Evolutionary conservation across 2,888 invertebrate species (phyloP), one percentile per base, ranked within the genome.

Genomic region (Andrena minutula): DNA sequence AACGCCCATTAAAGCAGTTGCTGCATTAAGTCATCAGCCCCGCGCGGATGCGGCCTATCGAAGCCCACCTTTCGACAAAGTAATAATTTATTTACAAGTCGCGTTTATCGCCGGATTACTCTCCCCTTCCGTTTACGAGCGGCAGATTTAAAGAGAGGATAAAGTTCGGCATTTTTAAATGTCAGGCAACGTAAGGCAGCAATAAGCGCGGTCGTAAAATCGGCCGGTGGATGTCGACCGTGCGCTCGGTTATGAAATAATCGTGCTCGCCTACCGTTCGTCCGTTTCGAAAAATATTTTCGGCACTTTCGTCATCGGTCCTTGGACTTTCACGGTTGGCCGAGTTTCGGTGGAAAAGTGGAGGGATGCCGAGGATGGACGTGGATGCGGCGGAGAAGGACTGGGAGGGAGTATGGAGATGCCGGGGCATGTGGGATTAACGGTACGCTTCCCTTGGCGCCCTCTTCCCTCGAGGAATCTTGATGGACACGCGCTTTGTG

Each of bases 241-340:
- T n/a, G 3, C n/a, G 3, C 4, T 20, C 12, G 49, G 28, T 65
- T 72, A 65, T 66, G 65, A 79, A 79, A 71, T 58, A n/a, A 71
- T 70, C 35, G 26, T 10, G 30, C 10, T 35, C 35, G 41, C 16
- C 16, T 16, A 4, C 16, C 16, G 41, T 41, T 1, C 41, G 41
- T 12, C 41, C 5, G 20, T 10, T 20, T n/a, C 12, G 10, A 32
- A 53, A 51, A 53, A 69, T 64, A 65, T 65, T 58, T n/a, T 41
- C 6, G 51, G 2, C 12, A 20, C 12, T 71, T 68, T 75, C 82
- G n/a, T 82, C 56, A 82, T 65, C 68, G 64, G 10, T 0, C 2
- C 2, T 5, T 5, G 16, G 41, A 82, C 82, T 82, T 75, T 82
- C 82, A 61, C 82, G 66, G 66, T 63, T 68, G 72, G 47, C 80